Conservation (phyloP, 2,888 invertebrate genomes). For the Eristalis intricaria region DNA sequence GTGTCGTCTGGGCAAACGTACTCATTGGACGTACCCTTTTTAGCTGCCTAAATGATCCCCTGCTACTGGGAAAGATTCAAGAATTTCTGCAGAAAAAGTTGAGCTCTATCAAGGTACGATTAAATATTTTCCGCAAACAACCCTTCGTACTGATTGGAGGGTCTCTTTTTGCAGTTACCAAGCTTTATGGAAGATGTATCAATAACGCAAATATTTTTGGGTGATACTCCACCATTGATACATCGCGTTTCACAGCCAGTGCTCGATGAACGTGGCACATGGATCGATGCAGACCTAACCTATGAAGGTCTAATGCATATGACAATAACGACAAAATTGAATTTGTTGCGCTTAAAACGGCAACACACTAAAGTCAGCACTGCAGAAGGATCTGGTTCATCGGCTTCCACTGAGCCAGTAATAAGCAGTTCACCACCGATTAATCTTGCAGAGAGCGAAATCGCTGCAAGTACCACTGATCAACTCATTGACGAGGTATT, state of each 20-base stretch:
- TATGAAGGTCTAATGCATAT: conserved; percentile 89
- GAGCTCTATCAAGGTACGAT: conserved; percentile 78
- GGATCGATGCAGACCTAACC: conserved; percentile 90
- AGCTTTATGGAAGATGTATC: conserved; percentile 91
- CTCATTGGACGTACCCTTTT: conserved; percentile 79
- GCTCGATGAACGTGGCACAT: conserved; percentile 90
- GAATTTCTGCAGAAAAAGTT: conserved; percentile 80
- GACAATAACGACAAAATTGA: conserved; percentile 92
- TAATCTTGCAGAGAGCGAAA: conserved; percentile 64
- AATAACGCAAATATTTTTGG: conserved; percentile 88
- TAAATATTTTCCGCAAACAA: neutral
- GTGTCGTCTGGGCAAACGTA: conserved; percentile 81
- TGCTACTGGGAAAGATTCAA: conserved; percentile 77
- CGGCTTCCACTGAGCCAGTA: conserved; percentile 27
- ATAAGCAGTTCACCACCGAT: conserved; percentile 61
- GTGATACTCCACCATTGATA: conserved; percentile 85
- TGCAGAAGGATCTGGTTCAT: conserved; percentile 3
- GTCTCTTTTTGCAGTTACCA: conserved; percentile 84
- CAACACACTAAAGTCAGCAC: conserved; percentile 71
- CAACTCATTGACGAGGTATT: conserved; percentile 66
- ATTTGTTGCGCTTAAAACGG: conserved; percentile 81
- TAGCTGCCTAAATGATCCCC: conserved; percentile 77
- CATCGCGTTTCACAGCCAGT: conserved; percentile 85
- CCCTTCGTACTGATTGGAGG: neutral
- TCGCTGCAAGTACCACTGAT: conserved; percentile 52